phyloP scores from a whole-genome alignment of 2,113 vertebrate genomes.

The Bos indicus region DNA sequence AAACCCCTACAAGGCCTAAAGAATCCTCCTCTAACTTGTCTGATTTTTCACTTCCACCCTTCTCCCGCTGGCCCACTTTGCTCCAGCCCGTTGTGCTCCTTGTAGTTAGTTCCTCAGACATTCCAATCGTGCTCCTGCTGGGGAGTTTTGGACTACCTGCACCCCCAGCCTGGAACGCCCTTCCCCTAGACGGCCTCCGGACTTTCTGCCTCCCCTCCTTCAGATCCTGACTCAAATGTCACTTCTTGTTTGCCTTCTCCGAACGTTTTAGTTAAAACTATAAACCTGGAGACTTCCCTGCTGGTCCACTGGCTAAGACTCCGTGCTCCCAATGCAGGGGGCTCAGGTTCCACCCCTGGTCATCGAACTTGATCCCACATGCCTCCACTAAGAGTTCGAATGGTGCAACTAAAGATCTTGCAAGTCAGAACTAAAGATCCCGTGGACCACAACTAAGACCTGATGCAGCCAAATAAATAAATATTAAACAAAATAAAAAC shows the following conservation, averaged over 20 bases:
- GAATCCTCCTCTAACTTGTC: neutral
- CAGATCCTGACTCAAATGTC: neutral
- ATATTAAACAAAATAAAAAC: neutral
- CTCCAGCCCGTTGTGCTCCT: neutral
- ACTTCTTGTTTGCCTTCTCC: neutral
- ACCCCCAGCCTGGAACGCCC: neutral
- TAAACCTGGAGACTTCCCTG: neutral
- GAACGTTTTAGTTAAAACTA: neutral
- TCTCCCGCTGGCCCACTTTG: neutral
- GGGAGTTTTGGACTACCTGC: neutral
- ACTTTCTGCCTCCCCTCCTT: neutral
- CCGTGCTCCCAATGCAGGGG: neutral
- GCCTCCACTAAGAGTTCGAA: neutral
- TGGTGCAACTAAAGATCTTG: neutral
- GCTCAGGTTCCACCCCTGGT: neutral
- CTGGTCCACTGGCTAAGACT: neutral
- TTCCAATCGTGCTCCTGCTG: neutral
- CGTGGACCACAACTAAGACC: neutral
- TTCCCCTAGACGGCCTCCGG: neutral
- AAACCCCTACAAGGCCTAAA: neutral
- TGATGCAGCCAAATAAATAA: neutral
- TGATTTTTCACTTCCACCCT: neutral
- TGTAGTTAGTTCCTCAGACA: neutral
- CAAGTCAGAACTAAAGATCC: neutral
- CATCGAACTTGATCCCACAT: neutral